Evolutionary conservation across 2,113 vertebrate species (phyloP).

Genomic region (Saccopteryx bilineata): DNA sequence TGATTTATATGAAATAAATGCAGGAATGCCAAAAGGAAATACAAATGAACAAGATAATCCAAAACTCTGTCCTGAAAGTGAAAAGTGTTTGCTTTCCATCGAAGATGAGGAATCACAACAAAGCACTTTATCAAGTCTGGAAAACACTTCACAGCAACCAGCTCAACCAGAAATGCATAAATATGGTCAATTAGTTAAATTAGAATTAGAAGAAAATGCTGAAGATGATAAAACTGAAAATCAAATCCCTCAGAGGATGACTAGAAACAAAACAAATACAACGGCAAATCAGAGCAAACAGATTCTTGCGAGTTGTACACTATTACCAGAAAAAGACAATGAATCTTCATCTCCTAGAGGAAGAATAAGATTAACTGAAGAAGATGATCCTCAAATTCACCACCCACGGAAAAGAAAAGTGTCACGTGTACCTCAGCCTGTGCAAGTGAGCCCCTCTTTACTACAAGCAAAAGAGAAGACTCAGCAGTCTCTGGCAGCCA

Average conservation of each 20-base stretch:
- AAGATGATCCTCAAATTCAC: slow-evolving; percentile 94
- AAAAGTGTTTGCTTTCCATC: slow-evolving; percentile 74
- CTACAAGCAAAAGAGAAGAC: slow-evolving; percentile 94
- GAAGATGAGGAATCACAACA: slow-evolving; percentile 84
- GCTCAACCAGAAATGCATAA: slow-evolving; percentile 86
- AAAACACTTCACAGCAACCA: slow-evolving; percentile 83
- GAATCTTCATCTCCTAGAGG: slow-evolving; percentile 91
- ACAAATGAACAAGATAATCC: slow-evolving; percentile 78
- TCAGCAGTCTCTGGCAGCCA: slow-evolving; percentile 96
- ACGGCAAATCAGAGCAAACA: slow-evolving; percentile 88
- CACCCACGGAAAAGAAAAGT: slow-evolving; percentile 98
- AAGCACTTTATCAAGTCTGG: slow-evolving; percentile 79
- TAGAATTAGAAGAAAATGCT: slow-evolving; percentile 87
- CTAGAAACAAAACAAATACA: slow-evolving; percentile 89
- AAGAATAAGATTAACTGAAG: slow-evolving; percentile 92
- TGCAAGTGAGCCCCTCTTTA: slow-evolving; percentile 89
- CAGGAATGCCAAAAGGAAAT: slow-evolving; percentile 83
- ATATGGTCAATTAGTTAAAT: slow-evolving; percentile 84
- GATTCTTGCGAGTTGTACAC: slow-evolving; percentile 89
- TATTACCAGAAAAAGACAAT: slow-evolving; percentile 90
- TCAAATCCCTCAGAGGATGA: slow-evolving; percentile 89
- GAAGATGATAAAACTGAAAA: slow-evolving; percentile 91
- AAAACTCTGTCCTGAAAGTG: slow-evolving; percentile 77
- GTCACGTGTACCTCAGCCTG: slow-evolving; percentile 90
- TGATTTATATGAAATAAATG: slow-evolving; percentile 82